Base-by-base conservation (phyloP, 2,113 vertebrate species). In the Melanocharis versteri region DNA sequence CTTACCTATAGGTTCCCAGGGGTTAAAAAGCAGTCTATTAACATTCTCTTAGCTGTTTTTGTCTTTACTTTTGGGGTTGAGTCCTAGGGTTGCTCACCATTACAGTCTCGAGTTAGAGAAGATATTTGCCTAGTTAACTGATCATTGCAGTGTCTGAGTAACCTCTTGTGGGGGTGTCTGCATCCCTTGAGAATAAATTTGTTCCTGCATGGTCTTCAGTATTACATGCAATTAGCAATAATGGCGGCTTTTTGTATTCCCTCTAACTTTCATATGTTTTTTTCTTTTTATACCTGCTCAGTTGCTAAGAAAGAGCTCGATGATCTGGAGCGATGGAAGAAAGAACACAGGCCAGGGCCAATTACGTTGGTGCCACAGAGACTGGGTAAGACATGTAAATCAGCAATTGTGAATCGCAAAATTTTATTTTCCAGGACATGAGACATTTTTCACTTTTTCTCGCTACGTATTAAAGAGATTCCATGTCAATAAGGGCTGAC, bases 221-320 rank as follows among this genome's bases (percentile, higher is more conserved):
- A 71, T 71, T 54, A 35, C 14, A 30, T 70, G 16, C 28, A 81
- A 65, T 78, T 87, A 87, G 42, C 2, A 33, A 26, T 51, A 48
- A 40, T 5, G 3, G 14, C 53, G 94, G 19, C 31, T 96, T 88
- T 92, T 54, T 50, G 37, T 72, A 35, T 62, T 73, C 45, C 11
- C 15, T 89, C 76, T 95, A 64, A 78, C 44, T 53, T 57, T 61
- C 9, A 5, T 44, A 1, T 83, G 17, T 85, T 71, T 94, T 35
- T 65, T 27, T 85, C 22, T 94, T 94, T 94, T 77, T 89, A 17
- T 78, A 61, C 47, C 64, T 53, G 64, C 91, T 76, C 76, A 99
- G 99, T 97, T 77, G 98, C 98, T 93, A 97, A 98, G 65, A 97
- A 98, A 96, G 99, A 98, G 77, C 91, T 98, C 23, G 96, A 98